These are phyloP conservation scores for Sympetrum striolatum DNA, from an alignment of 2,888 invertebrate genomes.

Conservation along the genomic window DNA sequence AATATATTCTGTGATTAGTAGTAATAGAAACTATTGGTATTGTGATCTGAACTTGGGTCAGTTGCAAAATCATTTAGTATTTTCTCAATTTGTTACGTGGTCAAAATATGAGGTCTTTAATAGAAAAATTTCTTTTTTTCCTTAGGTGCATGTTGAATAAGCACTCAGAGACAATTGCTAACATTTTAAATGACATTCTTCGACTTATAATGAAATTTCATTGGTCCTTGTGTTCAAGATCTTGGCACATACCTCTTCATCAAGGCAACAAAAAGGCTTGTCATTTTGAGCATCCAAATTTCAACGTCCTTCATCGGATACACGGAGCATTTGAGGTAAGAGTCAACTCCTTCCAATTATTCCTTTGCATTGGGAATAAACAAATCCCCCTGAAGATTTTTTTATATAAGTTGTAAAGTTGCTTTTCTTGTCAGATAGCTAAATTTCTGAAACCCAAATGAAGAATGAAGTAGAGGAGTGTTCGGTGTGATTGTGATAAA, in stretches of 20 bases:
- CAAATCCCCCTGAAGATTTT: no score
- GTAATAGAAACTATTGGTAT: no score
- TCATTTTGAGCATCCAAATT: slow-evolving; percentile 67
- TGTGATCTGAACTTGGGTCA: no score
- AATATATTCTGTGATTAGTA: no score
- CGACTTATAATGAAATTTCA: slow-evolving; percentile 75
- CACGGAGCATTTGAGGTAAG: slow-evolving; percentile 20
- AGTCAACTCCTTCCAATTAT: neutral
- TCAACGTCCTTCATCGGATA: slow-evolving; percentile 58
- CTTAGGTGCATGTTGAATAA: slow-evolving; percentile 74
- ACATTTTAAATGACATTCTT: slow-evolving; percentile 74
- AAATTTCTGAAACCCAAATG: no score
- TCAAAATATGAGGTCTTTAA: no score
- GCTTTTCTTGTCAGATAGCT: no score
- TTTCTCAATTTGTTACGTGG: no score
- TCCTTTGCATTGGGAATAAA: neutral
- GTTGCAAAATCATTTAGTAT: no score
- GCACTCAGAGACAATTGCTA: slow-evolving; percentile 72
- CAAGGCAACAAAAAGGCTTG: slow-evolving; percentile 51
- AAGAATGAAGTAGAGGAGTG: no score
- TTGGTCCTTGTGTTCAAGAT: slow-evolving; percentile 65
- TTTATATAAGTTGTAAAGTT: no score
- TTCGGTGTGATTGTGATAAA: no score
- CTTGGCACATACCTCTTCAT: slow-evolving; percentile 64
- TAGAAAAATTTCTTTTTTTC: slow-evolving; percentile 48